phyloP scores from a whole-genome alignment of 1,140 invertebrate genomes.

The Eueides isabella region DNA sequence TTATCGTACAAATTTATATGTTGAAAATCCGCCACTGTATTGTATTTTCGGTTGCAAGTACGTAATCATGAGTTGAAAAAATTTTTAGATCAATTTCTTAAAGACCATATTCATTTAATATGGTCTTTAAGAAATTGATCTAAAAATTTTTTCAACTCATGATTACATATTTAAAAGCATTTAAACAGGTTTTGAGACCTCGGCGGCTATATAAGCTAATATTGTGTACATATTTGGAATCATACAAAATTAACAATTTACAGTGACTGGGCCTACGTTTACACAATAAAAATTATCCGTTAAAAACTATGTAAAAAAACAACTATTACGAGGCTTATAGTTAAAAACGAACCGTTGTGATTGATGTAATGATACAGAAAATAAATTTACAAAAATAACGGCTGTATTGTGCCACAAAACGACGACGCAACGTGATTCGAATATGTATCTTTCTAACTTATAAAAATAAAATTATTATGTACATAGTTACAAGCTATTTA shows the following conservation, averaged over 20 bases:
- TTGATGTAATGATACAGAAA: neutral
- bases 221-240: constrained; percentile 11
- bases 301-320: constrained; percentile 20
- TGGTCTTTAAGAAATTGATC: neutral
- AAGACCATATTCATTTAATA: too few species aligned
- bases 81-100: too few species aligned
- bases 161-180: neutral
- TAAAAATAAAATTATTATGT: constrained; percentile 30
- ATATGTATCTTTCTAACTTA: constrained; percentile 18
- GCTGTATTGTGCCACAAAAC: constrained; percentile 24
- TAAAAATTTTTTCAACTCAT: neutral
- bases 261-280: constrained; percentile 22
- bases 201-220: constrained; percentile 6
- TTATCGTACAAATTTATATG: too few species aligned
- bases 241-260: constrained; percentile 18
- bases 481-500: constrained; percentile 32
- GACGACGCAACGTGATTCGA: constrained; percentile 10
- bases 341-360: neutral
- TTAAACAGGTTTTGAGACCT: neutral
- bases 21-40: too few species aligned
- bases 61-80: too few species aligned
- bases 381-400: constrained; percentile 1
- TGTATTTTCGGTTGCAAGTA: neutral
- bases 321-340: neutral
- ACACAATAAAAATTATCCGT: constrained; percentile 18